Conservation (phyloP, 1,140 invertebrate genomes). For the Orius laevigatus region DNA sequence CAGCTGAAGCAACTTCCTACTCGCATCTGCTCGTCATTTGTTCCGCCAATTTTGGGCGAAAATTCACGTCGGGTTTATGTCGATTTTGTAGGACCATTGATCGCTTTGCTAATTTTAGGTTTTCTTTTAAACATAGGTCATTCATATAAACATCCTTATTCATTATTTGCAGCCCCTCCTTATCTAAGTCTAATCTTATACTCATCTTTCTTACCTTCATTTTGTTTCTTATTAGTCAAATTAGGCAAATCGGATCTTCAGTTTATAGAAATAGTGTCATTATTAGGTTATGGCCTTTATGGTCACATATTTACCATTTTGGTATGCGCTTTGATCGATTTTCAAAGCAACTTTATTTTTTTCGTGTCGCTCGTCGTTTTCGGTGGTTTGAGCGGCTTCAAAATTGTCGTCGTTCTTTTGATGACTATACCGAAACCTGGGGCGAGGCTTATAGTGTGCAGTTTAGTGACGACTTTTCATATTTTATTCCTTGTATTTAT, state of each 20-base stretch:
- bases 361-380: conserved; percentile 28
- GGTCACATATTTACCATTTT: conserved; percentile 30
- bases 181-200: conserved; percentile 24
- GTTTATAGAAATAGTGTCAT: conserved; percentile 26
- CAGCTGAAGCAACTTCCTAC: conserved; percentile 22
- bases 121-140: conserved; percentile 27
- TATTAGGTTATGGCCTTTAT: conserved; percentile 32
- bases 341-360: conserved; percentile 29
- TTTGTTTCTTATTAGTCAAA: conserved; percentile 25
- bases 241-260: conserved; percentile 25
- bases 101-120: conserved; percentile 26
- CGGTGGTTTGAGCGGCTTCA: conserved; percentile 29
- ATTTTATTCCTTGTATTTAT: conserved; percentile 31
- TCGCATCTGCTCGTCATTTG: conserved; percentile 27
- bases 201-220: conserved; percentile 23
- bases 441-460: conserved; percentile 30
- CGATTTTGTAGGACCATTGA: conserved; percentile 28
- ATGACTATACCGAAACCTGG: conserved; percentile 29
- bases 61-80: conserved; percentile 26
- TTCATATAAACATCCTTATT: conserved; percentile 22
- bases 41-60: conserved; percentile 25
- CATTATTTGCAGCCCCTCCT: conserved; percentile 22
- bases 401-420: conserved; percentile 29
- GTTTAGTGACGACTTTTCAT: conserved; percentile 27
- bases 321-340: conserved; percentile 26